Conservation (phyloP, 2,888 invertebrate species). For the Trisateles emortualis region DNA sequence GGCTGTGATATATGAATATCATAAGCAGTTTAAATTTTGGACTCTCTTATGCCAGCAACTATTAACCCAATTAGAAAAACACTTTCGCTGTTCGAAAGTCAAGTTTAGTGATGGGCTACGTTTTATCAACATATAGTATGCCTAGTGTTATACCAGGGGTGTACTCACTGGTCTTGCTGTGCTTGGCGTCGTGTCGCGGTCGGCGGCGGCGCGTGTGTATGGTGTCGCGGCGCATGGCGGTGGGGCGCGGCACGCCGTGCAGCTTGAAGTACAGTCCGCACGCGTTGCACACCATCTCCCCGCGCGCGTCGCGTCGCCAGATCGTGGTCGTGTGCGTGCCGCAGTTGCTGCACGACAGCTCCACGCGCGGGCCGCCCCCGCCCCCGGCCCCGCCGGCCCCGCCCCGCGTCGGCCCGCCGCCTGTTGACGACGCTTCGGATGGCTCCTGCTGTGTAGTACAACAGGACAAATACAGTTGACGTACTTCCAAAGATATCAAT, state of each 20-base stretch:
- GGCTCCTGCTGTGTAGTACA: slow-evolving; percentile 52
- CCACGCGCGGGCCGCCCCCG: slow-evolving; percentile 86
- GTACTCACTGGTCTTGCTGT: slow-evolving; percentile 81
- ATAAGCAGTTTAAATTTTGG: too few relatives aligned
- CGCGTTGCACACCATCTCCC: slow-evolving; percentile 99
- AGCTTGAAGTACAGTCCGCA: slow-evolving; percentile 99
- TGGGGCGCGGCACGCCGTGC: slow-evolving; percentile 97
- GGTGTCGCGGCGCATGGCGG: slow-evolving; percentile 98
- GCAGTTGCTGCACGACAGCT: slow-evolving; percentile 98
- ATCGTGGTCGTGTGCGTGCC: slow-evolving; percentile 99
- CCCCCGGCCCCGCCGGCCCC: slow-evolving; percentile 17
- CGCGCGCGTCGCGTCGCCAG: slow-evolving; percentile 98
- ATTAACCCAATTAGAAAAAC: too few relatives aligned
- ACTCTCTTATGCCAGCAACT: too few relatives aligned
- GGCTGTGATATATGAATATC: too few relatives aligned
- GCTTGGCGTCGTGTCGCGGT: slow-evolving; percentile 90
- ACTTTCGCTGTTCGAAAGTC: too few relatives aligned
- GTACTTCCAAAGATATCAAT: too few relatives aligned
- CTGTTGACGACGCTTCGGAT: slow-evolving; percentile 43
- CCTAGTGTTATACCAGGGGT: too few relatives aligned
- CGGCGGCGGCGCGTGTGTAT: slow-evolving; percentile 97
- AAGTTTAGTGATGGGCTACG: too few relatives aligned
- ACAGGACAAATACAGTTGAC: too few relatives aligned
- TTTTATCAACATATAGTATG: too few relatives aligned
- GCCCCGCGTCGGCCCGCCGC: slow-evolving; percentile 26